A percentile compares a stretch with the other conserved stretches of the same genome.
phyloP scores from a whole-genome alignment of 2,888 invertebrate species.

The Kuschelorhynchus macadamiae region DNA sequence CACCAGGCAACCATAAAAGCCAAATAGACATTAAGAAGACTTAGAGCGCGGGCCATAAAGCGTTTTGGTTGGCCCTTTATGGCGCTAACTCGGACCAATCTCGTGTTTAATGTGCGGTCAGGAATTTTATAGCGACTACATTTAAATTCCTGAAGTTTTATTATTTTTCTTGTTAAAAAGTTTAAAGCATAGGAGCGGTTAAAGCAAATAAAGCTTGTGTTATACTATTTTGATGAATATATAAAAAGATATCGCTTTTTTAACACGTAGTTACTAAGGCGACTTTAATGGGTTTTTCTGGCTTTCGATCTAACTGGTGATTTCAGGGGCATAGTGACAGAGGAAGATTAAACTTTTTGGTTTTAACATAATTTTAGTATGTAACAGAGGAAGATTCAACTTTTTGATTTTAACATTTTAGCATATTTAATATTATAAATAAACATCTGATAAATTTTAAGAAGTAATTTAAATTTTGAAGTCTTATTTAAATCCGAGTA shows the following conservation, averaged over 20 bases:
- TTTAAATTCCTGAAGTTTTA: constrained; percentile 41
- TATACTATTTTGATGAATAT: constrained; percentile 30
- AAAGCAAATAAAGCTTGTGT: constrained; percentile 36
- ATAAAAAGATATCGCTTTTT: constrained; percentile 20
- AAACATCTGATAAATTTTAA: no score
- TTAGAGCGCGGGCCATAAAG: constrained; percentile 66
- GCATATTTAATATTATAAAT: no score
- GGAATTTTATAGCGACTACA: constrained; percentile 44
- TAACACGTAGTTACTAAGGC: constrained; percentile 15
- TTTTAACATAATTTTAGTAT: no score
- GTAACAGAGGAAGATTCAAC: no score
- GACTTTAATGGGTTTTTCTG: constrained; percentile 8
- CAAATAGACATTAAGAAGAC: constrained; percentile 66
- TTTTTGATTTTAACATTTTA: no score
- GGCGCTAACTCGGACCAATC: constrained; percentile 55
- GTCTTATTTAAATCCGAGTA: no score
- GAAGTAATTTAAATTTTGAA: no score
- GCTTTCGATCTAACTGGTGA: no score
- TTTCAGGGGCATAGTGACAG: no score
- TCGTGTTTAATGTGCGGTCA: constrained; percentile 35
- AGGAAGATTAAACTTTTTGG: no score
- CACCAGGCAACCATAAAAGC: constrained; percentile 65
- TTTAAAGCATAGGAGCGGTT: constrained; percentile 44
- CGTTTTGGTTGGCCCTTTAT: constrained; percentile 64
- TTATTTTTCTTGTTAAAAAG: constrained; percentile 40